A percentile compares a stretch with the other conserved stretches of the same genome.
phyloP scores from a whole-genome alignment of 2,888 invertebrate genomes.

The Mechanitis messenoides region DNA sequence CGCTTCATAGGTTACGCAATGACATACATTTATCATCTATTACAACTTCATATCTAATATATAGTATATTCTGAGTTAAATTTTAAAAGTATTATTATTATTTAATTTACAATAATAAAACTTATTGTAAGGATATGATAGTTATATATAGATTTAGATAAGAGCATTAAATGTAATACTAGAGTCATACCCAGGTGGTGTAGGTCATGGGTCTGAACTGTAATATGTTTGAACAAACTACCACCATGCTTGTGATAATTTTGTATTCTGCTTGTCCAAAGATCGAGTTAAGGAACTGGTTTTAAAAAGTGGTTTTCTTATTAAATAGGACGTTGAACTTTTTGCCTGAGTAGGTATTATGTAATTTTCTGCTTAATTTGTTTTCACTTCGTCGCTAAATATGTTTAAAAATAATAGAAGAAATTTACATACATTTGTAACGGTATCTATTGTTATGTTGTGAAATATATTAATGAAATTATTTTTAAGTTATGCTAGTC shows the following conservation, averaged over 20 bases:
- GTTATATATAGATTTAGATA: neutral
- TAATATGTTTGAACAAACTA: slow-evolving; percentile 9
- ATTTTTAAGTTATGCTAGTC: neutral
- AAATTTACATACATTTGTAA: slow-evolving; percentile 6
- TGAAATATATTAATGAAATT: neutral
- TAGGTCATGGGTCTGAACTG: slow-evolving; percentile 4
- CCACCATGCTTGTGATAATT: slow-evolving; percentile 20
- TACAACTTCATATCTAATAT: neutral
- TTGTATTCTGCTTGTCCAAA: slow-evolving; percentile 46
- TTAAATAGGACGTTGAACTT: slow-evolving; percentile 70
- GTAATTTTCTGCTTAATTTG: slow-evolving; percentile 54
- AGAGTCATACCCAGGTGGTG: too few species aligned
- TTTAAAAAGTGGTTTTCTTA: slow-evolving; percentile 66
- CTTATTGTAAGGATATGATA: too few species aligned
- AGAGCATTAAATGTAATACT: neutral
- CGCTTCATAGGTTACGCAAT: slow-evolving; percentile 17
- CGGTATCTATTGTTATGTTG: neutral
- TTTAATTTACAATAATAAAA: too few species aligned
- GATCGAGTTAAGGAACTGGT: slow-evolving; percentile 57
- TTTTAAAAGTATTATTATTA: too few species aligned
- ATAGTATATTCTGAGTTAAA: neutral
- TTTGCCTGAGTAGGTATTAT: slow-evolving; percentile 53
- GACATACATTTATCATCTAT: neutral
- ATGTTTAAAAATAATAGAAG: slow-evolving; percentile 26
- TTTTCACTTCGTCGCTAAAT: slow-evolving; percentile 49